Percentiles rank a stretch among this genome's conserved stretches.
phyloP scores from a whole-genome alignment of 2,797 vertebrate genomes.

The Hephaestus fuliginosus region DNA sequence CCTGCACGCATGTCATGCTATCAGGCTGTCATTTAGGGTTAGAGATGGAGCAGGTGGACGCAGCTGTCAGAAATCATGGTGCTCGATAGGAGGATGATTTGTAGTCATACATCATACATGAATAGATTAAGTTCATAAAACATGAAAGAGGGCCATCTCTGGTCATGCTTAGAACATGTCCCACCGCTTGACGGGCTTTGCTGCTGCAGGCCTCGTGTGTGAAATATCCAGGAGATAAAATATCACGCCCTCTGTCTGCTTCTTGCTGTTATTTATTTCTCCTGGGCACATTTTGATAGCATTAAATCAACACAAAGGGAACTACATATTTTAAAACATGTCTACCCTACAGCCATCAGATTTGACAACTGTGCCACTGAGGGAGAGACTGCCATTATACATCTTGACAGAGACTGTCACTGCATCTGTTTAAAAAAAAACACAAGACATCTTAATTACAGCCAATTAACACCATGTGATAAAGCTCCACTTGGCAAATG shows the following conservation, averaged over 20 bases:
- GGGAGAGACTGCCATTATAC: constrained; percentile 34
- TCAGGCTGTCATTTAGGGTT: constrained; percentile 25
- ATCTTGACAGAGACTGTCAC: constrained; percentile 49
- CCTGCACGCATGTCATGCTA: constrained; percentile 18
- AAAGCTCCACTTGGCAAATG: constrained; percentile 67
- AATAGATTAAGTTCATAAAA: constrained; percentile 63
- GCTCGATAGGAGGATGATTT: constrained; percentile 40
- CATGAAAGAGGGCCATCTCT: constrained; percentile 49
- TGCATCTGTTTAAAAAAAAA: constrained; percentile 62
- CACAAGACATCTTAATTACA: constrained; percentile 71
- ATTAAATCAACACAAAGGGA: constrained; percentile 37
- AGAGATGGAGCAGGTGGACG: constrained; percentile 64
- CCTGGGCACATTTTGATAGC: not conserved
- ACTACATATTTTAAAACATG: not conserved
- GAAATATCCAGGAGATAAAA: constrained; percentile 15
- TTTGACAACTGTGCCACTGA: constrained; percentile 30
- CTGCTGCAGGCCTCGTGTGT: not conserved
- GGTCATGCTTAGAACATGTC: constrained; percentile 34
- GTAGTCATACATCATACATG: constrained; percentile 67
- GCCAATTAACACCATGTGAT: constrained; percentile 77
- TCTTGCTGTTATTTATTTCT: not conserved
- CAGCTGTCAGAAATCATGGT: constrained; percentile 60
- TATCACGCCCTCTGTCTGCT: constrained; percentile 5
- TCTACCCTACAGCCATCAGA: constrained; percentile 31
- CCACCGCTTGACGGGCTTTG: not conserved